These are phyloP conservation scores for Brachyrhaphis roseni DNA, from an alignment of 2,797 vertebrate species.

Conservation along the genomic window DNA sequence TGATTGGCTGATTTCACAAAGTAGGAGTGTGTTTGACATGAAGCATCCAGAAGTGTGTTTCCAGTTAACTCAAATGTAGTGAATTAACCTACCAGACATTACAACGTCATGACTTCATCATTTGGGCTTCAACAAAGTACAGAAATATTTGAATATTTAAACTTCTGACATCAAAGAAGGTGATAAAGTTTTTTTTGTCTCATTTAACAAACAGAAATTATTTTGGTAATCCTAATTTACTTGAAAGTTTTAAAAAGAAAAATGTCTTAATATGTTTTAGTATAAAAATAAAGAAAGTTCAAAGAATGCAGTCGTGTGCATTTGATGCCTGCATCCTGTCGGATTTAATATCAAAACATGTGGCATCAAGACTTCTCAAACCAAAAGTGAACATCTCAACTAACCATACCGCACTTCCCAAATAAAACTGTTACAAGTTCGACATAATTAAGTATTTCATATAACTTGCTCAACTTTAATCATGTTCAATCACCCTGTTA, in stretches of 20 bases:
- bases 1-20: background rate
- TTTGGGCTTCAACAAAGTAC: background rate
- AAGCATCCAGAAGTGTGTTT: background rate
- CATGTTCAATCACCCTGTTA: constrained; percentile 81
- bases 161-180: background rate
- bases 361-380: constrained; percentile 73
- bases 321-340: constrained; percentile 31
- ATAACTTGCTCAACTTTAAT: constrained; percentile 80
- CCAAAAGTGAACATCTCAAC: constrained; percentile 62
- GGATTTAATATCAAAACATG: constrained; percentile 74
- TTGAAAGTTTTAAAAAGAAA: background rate
- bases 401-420: constrained; percentile 74
- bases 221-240: background rate
- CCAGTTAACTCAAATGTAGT: background rate
- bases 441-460: constrained; percentile 83
- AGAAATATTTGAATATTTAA: background rate
- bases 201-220: background rate
- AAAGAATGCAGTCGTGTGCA: constrained; percentile 26
- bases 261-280: background rate
- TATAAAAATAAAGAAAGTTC: constrained; percentile 7
- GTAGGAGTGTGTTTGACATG: background rate
- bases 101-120: background rate
- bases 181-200: too few species aligned
- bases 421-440: constrained; percentile 79
- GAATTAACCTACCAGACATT: background rate